phyloP scores from a whole-genome alignment of 2,888 invertebrate species.

The Andricus curvator region DNA sequence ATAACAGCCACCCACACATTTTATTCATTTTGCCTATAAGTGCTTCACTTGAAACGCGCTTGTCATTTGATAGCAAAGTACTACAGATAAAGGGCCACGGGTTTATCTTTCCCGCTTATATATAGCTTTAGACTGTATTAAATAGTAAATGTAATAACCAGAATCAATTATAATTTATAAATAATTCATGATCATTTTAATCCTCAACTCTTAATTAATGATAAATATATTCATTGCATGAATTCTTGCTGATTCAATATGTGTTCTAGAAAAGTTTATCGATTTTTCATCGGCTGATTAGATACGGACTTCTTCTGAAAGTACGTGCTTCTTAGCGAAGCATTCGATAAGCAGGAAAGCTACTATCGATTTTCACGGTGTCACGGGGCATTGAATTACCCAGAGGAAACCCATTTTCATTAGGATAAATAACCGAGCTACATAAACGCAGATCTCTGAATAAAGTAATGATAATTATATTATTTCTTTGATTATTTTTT shows the following conservation, averaged over 20 bases:
- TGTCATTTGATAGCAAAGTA: neutral
- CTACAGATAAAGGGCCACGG: neutral
- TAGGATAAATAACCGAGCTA: neutral
- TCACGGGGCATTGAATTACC: constrained; percentile 31
- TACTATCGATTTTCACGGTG: constrained; percentile 51
- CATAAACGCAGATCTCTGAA: neutral
- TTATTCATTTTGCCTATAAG: neutral
- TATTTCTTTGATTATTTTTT: neutral
- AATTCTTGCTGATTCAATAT: neutral
- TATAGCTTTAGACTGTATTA: neutral
- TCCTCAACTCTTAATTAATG: neutral
- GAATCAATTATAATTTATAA: too few relatives aligned
- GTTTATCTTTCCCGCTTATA: neutral
- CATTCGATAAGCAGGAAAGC: constrained; percentile 48
- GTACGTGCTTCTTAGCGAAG: constrained; percentile 19
- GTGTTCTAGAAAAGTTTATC: neutral
- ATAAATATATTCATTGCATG: neutral
- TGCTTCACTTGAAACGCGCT: neutral
- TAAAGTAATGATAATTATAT: neutral
- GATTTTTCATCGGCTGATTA: constrained; percentile 7
- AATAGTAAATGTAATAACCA: neutral
- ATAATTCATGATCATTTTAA: too few relatives aligned
- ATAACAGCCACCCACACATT: neutral
- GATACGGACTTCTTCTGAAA: constrained; percentile 19
- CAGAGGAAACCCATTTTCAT: constrained; percentile 32